phyloP scores from a whole-genome alignment of 1,140 invertebrate species.

The Macrotrachela quadricornifera region DNA sequence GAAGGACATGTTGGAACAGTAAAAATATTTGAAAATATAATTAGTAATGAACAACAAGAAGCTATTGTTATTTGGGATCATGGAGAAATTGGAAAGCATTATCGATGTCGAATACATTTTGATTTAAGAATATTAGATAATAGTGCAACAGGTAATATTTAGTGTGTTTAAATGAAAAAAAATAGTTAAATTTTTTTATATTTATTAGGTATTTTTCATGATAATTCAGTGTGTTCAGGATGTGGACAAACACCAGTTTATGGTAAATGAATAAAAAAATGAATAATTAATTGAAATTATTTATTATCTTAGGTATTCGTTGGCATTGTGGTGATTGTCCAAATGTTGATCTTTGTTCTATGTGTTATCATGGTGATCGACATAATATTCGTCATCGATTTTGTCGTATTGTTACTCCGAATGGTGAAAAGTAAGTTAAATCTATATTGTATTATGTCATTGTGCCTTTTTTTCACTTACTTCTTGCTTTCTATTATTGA shows the following conservation, averaged over 20 bases:
- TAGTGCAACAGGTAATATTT: constrained; percentile 76
- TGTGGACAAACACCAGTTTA: constrained; percentile 81
- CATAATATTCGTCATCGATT: constrained; percentile 78
- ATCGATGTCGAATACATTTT: constrained; percentile 77
- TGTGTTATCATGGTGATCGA: constrained; percentile 88
- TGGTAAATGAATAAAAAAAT: too few species aligned
- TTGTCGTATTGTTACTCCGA: constrained; percentile 62
- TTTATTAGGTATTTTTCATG: constrained; percentile 82
- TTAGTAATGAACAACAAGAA: too few species aligned
- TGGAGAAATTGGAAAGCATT: constrained; percentile 88
- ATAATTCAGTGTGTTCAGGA: constrained; percentile 88
- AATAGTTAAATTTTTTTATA: too few species aligned
- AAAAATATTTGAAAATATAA: constrained; percentile 84
- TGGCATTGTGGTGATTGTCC: constrained; percentile 88
- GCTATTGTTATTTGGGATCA: constrained; percentile 97
- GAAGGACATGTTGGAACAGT: constrained; percentile 95
- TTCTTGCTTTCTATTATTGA: too few species aligned
- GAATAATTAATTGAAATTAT: too few species aligned
- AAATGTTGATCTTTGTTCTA: constrained; percentile 85
- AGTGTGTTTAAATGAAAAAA: too few species aligned
- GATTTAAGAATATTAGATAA: constrained; percentile 78
- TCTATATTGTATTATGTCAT: constrained; percentile 6
- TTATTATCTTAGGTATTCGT: too few species aligned
- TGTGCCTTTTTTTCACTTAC: neutral
- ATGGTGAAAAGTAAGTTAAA: constrained; percentile 46